Evolutionary conservation across 1,140 invertebrate genomes (phyloP), one percentile per base, ranked within the genome.

Genomic region (Matsumurasca onukii): DNA sequence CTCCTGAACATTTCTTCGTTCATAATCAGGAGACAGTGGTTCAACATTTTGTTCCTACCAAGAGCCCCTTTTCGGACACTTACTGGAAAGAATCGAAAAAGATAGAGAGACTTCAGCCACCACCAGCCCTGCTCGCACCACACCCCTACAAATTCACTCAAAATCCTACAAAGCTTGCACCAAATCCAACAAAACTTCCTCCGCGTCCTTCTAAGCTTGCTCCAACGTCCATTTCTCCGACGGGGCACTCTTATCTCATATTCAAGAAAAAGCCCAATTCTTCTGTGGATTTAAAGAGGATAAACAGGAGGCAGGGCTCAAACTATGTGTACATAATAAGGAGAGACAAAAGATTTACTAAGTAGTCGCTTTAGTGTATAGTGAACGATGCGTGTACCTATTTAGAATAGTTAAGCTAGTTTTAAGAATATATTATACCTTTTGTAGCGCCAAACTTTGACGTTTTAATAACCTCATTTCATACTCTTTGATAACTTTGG

Each of bases 241-340:
- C n/a, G 49, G 49, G 49, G 49, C 49, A 51, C n/a, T 20, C 5
- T 9, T n/a, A 20, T 17, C 24, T 20, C n/a, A 20, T 20, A 20
- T 51, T 9, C n/a, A 51, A 51, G 49, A 51, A 51, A 51, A 51
- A 51, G 24, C 49, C n/a, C 3, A 51, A 20, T n/a, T 22, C 49
- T 20, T 20, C n/a, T 5, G 49, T 20, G 24, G 24, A 20, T 17
- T 20, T 20, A 51, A 51, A 51, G 5, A 51, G n/a, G 17, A 22
- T 22, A 3, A 51, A 3, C 5, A 51, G 49, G n/a, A 51, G 49
- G 49, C 49, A 51, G 3, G 24, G 49, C 24, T 22, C 49, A 5
- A 22, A 22, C 5, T 51, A 51, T n/a, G 24, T 51, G 49, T 51
- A 51, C 24, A 51, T 51, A 20, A 51, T 51, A 51, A 51, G n/a